These are phyloP conservation scores for Chlamydotis undulata DNA, from an alignment of 2,113 vertebrate genomes.

Conservation along the genomic window DNA sequence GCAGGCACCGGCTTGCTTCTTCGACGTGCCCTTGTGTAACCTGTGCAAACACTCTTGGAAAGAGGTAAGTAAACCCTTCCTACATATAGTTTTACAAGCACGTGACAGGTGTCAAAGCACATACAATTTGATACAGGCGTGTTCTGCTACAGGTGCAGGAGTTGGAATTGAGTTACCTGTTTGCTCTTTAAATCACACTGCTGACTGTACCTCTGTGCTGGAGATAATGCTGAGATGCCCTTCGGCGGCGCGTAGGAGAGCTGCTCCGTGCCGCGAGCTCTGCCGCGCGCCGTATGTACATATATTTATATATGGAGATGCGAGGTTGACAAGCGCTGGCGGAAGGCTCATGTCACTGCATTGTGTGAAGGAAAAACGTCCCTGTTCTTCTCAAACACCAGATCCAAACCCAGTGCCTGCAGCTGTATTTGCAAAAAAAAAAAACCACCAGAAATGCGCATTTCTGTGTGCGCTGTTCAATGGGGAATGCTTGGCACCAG, in stretches of 20 bases:
- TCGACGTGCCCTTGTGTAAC: fast-evolving
- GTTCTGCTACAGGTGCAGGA: background rate
- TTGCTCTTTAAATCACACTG: background rate
- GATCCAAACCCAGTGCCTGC: background rate
- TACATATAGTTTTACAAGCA: background rate
- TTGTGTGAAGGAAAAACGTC: background rate
- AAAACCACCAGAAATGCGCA: background rate
- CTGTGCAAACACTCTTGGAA: fast-evolving
- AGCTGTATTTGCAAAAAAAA: background rate
- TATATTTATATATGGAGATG: too few relatives aligned
- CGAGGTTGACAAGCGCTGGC: constrained; percentile 75
- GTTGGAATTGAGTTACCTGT: background rate
- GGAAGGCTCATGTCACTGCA: constrained; percentile 76
- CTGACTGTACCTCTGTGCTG: background rate
- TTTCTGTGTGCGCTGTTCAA: fast-evolving
- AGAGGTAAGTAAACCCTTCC: background rate
- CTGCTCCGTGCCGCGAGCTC: fast-evolving
- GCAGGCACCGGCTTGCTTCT: fast-evolving
- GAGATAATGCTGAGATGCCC: fast-evolving
- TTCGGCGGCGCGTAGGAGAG: fast-evolving
- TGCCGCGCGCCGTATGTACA: background rate
- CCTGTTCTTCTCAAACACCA: background rate
- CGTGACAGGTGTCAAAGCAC: fast-evolving
- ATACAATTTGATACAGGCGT: fast-evolving
- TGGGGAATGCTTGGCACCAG: fast-evolving